Evolutionary conservation across 2,113 vertebrate genomes (phyloP).

Genomic region (Campylomormyrus numenius): DNA sequence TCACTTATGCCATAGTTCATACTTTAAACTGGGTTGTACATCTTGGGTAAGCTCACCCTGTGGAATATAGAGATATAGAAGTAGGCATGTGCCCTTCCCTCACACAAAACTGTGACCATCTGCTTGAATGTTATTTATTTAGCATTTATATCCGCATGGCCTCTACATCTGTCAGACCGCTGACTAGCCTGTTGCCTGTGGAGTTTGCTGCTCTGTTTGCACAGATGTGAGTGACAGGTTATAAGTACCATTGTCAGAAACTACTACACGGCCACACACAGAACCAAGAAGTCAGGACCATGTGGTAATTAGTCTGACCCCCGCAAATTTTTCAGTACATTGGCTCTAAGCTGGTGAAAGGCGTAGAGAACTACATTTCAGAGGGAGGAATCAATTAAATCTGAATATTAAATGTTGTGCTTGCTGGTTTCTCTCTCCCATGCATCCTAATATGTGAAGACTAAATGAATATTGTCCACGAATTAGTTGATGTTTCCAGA

Average conservation of each 20-base stretch:
- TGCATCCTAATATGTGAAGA: neutral
- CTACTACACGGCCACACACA: neutral
- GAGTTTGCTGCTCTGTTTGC: neutral
- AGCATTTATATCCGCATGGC: neutral
- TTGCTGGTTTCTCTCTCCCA: neutral
- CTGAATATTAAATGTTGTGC: neutral
- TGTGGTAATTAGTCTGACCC: conserved; percentile 4
- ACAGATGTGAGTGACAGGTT: neutral
- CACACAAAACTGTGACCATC: neutral
- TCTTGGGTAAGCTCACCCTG: neutral
- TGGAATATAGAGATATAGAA: neutral
- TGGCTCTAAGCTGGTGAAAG: conserved; percentile 1
- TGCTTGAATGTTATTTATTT: neutral
- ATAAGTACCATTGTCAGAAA: neutral
- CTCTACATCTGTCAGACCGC: neutral
- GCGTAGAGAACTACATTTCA: neutral
- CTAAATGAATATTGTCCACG: neutral
- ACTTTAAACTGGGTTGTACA: neutral
- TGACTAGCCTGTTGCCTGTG: neutral
- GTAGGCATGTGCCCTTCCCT: neutral
- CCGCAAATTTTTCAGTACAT: neutral
- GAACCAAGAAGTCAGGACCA: neutral
- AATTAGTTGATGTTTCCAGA: neutral
- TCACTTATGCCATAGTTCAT: neutral
- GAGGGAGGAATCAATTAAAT: conserved; percentile 2